phyloP scores from a whole-genome alignment of 2,888 invertebrate species.

The Volucella inanis region DNA sequence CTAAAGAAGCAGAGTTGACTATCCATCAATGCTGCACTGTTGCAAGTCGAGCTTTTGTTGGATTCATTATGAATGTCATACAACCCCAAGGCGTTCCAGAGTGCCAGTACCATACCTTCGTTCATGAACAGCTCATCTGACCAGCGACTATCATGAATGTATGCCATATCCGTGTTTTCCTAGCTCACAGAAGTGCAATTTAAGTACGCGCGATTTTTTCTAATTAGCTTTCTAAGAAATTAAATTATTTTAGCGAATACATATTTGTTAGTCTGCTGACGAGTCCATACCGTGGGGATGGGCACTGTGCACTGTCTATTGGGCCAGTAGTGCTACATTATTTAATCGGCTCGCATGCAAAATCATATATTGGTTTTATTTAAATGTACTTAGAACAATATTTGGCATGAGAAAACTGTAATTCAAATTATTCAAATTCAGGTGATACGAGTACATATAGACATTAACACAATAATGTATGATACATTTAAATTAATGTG shows the following conservation, averaged over 20 bases:
- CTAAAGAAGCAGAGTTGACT: slow-evolving; percentile 68
- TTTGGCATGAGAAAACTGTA: no score
- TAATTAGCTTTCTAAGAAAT: slow-evolving; percentile 82
- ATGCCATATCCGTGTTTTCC: slow-evolving; percentile 5
- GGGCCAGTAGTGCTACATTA: slow-evolving; percentile 40
- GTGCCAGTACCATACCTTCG: slow-evolving; percentile 22
- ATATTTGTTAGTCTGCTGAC: slow-evolving; percentile 41
- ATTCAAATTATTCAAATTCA: no score
- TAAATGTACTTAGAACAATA: not conserved
- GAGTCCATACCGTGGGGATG: not conserved
- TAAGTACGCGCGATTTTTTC: slow-evolving; percentile 76
- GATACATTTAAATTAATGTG: no score
- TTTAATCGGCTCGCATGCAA: slow-evolving; percentile 41
- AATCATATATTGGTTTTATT: slow-evolving; percentile 26
- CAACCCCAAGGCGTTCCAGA: slow-evolving; percentile 46
- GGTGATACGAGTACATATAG: no score
- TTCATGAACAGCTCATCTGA: slow-evolving; percentile 46
- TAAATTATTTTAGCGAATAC: slow-evolving; percentile 78
- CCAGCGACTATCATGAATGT: slow-evolving; percentile 48
- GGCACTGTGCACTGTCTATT: slow-evolving; percentile 48
- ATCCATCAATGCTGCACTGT: slow-evolving; percentile 58
- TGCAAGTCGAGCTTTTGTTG: slow-evolving; percentile 72
- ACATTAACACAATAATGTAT: no score
- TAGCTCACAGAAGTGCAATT: slow-evolving; percentile 31
- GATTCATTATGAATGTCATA: slow-evolving; percentile 72